Conservation (phyloP, 2,888 invertebrate genomes). For the Macaria liturata region DNA sequence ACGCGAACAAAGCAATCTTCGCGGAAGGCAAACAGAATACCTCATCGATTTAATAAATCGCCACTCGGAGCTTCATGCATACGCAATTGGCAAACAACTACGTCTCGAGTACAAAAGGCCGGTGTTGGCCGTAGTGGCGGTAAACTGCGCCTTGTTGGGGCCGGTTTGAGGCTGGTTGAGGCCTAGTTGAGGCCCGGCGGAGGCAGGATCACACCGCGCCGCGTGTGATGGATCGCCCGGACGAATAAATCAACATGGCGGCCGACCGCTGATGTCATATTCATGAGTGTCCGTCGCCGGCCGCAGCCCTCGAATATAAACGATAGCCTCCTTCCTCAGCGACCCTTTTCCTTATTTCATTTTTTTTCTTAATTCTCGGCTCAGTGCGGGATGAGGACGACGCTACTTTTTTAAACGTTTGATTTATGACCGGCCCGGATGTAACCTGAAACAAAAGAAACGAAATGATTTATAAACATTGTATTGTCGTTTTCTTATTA, state of each 20-base stretch:
- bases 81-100: conserved; percentile 57
- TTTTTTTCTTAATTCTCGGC: conserved; percentile 54
- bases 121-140: conserved; percentile 41
- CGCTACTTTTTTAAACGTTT: conserved; percentile 49
- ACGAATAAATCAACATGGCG: conserved; percentile 68
- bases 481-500: conserved; percentile 38
- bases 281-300: conserved; percentile 59
- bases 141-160: conserved; percentile 47
- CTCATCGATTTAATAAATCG: conserved; percentile 51
- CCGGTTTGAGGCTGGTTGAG: conserved; percentile 19
- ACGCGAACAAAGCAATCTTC: conserved; percentile 42
- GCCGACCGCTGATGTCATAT: conserved; percentile 73
- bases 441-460: conserved; percentile 64
- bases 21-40: conserved; percentile 40
- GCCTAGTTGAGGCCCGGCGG: conserved; percentile 38
- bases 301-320: conserved; percentile 42
- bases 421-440: conserved; percentile 50
- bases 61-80: conserved; percentile 55
- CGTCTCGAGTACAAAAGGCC: conserved; percentile 43
- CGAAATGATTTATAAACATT: conserved; percentile 39
- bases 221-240: conserved; percentile 67
- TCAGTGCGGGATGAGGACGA: conserved; percentile 43
- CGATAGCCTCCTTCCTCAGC: conserved; percentile 45
- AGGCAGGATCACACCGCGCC: conserved; percentile 22
- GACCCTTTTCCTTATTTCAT: conserved; percentile 56